phyloP scores from a whole-genome alignment of 2,113 vertebrate genomes.

The Rhagologus leucostigma region DNA sequence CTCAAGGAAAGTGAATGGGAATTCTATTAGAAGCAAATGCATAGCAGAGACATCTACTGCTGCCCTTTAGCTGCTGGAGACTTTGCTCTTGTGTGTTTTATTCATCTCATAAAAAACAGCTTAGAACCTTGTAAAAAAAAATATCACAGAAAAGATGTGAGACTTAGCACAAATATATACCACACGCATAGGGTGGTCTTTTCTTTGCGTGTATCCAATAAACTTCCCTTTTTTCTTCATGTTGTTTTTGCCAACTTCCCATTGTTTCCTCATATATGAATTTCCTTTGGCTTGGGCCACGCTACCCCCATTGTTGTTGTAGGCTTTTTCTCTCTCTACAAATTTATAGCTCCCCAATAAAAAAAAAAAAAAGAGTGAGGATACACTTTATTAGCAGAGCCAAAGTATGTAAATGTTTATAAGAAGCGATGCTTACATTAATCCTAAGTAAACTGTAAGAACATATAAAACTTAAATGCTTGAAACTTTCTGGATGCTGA shows the following conservation, averaged over 20 bases:
- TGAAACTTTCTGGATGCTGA: not conserved
- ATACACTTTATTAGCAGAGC: not conserved
- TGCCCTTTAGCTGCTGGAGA: constrained; percentile 39
- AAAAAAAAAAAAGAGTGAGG: not conserved
- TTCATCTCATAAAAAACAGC: constrained; percentile 61
- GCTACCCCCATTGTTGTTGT: not conserved
- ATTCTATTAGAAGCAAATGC: constrained; percentile 58
- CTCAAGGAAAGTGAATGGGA: constrained; percentile 30
- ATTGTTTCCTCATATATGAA: constrained; percentile 7
- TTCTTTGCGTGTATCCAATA: not conserved
- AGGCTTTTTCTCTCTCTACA: not conserved
- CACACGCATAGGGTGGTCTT: not conserved
- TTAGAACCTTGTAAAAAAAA: constrained; percentile 58
- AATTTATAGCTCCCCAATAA: not conserved
- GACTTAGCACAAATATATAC: constrained; percentile 39
- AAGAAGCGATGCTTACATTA: not conserved
- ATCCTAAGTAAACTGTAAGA: constrained; percentile 38
- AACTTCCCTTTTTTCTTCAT: not conserved
- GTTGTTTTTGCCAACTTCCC: not conserved
- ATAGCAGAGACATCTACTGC: constrained; percentile 23
- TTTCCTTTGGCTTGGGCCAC: not conserved
- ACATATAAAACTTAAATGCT: not conserved
- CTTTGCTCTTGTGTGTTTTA: constrained; percentile 55
- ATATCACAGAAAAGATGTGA: constrained; percentile 48
- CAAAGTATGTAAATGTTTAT: constrained; percentile 34